Percentiles rank a stretch among this genome's conserved stretches.
Conservation (phyloP, 1,140 invertebrate species). For the Orchesella cincta region DNA sequence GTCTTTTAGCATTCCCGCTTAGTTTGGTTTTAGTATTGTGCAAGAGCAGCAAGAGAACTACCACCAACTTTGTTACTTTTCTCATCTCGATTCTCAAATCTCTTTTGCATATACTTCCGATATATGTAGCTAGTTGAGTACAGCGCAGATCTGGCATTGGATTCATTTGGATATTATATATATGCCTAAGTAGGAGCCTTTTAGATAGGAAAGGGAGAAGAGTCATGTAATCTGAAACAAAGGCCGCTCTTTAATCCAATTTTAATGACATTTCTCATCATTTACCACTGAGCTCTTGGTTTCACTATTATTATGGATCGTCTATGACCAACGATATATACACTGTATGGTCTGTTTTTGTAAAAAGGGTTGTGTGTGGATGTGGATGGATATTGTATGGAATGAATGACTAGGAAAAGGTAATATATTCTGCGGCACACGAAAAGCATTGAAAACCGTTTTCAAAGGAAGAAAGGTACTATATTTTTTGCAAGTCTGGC, state of each 20-base stretch:
- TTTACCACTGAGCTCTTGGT: not conserved
- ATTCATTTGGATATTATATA: too few species aligned
- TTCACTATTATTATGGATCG: not conserved
- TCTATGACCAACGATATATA: not conserved
- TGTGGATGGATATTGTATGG: too few species aligned
- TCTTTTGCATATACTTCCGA: not conserved
- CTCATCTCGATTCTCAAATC: conserved; percentile 1
- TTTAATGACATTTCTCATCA: conserved; percentile 46
- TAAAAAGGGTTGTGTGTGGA: not conserved
- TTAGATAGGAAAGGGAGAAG: not conserved
- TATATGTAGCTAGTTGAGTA: too few species aligned
- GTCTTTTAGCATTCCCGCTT: too few species aligned
- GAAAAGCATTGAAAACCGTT: too few species aligned
- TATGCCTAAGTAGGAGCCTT: not conserved
- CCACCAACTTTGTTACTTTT: conserved; percentile 9
- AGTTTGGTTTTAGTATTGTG: too few species aligned
- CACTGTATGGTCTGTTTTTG: not conserved
- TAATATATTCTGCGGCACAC: too few species aligned
- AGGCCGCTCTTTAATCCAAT: conserved; percentile 44
- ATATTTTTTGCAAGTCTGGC: too few species aligned
- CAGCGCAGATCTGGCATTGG: too few species aligned
- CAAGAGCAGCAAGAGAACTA: too few species aligned
- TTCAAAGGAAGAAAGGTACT: too few species aligned
- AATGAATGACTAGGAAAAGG: too few species aligned
- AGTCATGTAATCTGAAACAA: conserved; percentile 22